phyloP scores from a whole-genome alignment of 2,113 vertebrate genomes.

The Ovibos moschatus region DNA sequence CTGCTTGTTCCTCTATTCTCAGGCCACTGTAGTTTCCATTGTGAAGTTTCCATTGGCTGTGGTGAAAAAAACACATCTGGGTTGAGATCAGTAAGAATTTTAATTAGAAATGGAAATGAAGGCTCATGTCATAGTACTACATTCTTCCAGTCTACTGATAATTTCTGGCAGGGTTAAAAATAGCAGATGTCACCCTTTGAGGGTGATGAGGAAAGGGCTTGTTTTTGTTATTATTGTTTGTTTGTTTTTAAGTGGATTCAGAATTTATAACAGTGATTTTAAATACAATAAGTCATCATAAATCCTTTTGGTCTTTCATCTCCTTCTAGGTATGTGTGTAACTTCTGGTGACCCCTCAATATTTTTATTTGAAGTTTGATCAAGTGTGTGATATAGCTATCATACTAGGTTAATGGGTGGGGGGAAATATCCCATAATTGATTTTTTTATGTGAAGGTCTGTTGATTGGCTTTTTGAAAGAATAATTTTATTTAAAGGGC shows the following conservation, averaged over 20 bases:
- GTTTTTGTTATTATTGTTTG: background rate
- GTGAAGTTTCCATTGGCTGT: background rate
- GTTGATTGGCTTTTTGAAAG: background rate
- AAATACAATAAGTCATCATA: background rate
- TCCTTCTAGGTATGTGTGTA: background rate
- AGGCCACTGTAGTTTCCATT: background rate
- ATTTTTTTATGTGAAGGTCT: conserved; percentile 1
- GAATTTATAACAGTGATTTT: background rate
- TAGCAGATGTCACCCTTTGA: background rate
- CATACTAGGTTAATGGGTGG: background rate
- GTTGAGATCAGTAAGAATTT: background rate
- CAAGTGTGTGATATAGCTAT: background rate
- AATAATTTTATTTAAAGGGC: conserved; percentile 4
- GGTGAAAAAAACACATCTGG: background rate
- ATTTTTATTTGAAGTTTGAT: conserved; percentile 22
- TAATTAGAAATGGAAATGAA: conserved; percentile 46
- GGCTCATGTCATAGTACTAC: background rate
- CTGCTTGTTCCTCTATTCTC: background rate
- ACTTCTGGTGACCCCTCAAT: background rate
- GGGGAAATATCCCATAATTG: background rate
- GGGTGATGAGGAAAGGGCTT: background rate
- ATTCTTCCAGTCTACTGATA: background rate
- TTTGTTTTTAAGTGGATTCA: background rate
- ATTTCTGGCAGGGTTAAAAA: conserved; percentile 46
- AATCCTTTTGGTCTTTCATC: background rate